These are phyloP conservation scores for Xiphias gladius DNA, from an alignment of 2,113 vertebrate species.

Conservation along the genomic window DNA sequence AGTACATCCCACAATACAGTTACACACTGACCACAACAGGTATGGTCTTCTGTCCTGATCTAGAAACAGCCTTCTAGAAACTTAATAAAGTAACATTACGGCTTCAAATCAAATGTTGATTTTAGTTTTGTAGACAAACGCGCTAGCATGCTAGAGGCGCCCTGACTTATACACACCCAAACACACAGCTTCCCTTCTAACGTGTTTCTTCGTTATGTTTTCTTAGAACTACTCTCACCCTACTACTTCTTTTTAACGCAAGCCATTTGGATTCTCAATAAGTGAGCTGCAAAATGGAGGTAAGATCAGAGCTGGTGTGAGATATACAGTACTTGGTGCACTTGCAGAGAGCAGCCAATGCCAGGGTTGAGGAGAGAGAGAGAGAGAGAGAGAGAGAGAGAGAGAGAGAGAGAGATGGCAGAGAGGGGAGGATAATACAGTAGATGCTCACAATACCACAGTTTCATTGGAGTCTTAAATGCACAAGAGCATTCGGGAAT, in stretches of 20 bases:
- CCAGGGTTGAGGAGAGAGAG: conserved; percentile 19
- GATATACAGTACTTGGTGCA: conserved; percentile 79
- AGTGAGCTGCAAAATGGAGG: conserved; percentile 74
- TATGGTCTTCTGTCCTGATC: conserved; percentile 42
- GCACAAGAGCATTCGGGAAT: conserved; percentile 50
- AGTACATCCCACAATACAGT: conserved; percentile 54
- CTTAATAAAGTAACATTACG: conserved; percentile 27
- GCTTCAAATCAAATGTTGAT: conserved; percentile 45
- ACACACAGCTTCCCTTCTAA: conserved; percentile 42
- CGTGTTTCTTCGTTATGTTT: conserved; percentile 18
- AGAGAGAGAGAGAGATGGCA: conserved; percentile 38
- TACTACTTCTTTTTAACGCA: conserved; percentile 42
- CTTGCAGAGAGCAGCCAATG: conserved; percentile 73
- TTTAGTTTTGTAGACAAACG: conserved; percentile 56
- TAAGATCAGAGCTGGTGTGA: conserved; percentile 82
- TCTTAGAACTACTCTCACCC: conserved; percentile 28
- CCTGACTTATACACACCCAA: conserved; percentile 47
- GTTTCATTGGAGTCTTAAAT: conserved; percentile 68
- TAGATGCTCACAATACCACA: conserved; percentile 78
- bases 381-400: conserved; percentile 33
- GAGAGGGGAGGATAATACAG: conserved; percentile 70
- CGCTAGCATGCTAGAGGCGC: conserved; percentile 61
- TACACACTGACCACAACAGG: conserved; percentile 25
- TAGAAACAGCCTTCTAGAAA: conserved; percentile 42
- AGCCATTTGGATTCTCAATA: conserved; percentile 71